Evolutionary conservation across 2,797 vertebrate species (phyloP).

Genomic region (Amblyraja radiata): DNA sequence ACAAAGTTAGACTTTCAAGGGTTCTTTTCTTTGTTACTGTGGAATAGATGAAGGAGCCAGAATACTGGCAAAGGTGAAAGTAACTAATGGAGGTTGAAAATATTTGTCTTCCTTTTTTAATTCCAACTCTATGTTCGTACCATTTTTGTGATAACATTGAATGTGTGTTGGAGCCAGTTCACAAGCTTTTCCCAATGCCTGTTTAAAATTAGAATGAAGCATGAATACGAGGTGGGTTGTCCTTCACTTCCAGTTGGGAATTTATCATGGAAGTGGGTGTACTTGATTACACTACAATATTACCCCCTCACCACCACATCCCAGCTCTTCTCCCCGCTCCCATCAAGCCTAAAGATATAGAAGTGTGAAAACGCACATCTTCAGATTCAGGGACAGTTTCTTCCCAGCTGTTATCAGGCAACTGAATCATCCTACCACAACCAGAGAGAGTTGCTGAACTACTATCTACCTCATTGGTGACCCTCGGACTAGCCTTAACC

Average conservation of each 20-base stretch:
- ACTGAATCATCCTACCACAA: too few relatives aligned
- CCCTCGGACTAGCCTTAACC: too few relatives aligned
- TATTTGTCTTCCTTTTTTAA: not conserved
- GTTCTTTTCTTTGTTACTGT: not conserved
- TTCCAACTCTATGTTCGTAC: not conserved
- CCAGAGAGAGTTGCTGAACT: too few relatives aligned
- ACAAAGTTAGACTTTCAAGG: not conserved
- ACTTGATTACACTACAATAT: too few relatives aligned
- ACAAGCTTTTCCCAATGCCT: not conserved
- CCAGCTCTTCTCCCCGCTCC: too few relatives aligned
- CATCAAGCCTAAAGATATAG: too few relatives aligned
- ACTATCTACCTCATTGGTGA: too few relatives aligned
- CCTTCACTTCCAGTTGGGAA: not conserved
- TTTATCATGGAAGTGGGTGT: not conserved
- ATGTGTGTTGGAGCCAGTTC: too few relatives aligned
- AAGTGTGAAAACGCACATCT: too few relatives aligned
- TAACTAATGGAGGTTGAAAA: not conserved
- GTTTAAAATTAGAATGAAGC: not conserved
- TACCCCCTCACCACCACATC: too few relatives aligned
- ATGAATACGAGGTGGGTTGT: not conserved
- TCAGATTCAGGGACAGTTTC: too few relatives aligned
- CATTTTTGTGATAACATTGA: not conserved
- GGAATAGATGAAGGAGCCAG: not conserved
- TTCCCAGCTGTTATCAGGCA: too few relatives aligned
- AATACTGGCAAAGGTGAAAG: not conserved